Conservation (phyloP, 92 coral and sea anemone species). For the Chrysogorgia sp. region DNA sequence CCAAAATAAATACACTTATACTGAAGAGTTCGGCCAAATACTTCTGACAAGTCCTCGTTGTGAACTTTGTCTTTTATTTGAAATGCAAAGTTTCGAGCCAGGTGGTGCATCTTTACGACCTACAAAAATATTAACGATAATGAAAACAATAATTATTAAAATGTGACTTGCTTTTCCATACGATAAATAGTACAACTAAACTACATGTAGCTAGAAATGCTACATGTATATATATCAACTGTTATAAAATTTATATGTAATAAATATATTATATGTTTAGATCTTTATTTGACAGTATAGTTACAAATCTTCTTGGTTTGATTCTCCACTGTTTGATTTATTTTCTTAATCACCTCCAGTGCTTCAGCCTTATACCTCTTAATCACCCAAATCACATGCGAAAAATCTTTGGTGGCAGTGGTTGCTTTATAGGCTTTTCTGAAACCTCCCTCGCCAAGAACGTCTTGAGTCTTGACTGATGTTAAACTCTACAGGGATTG, state of each 20-base stretch:
- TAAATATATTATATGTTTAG: too few species aligned
- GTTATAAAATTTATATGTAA: slow-evolving; percentile 3
- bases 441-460: slow-evolving; percentile 59
- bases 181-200: too few species aligned
- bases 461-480: slow-evolving; percentile 23
- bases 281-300: background rate
- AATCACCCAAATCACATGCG: slow-evolving; percentile 40
- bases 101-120: slow-evolving; percentile 49
- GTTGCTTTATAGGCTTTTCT: slow-evolving; percentile 55
- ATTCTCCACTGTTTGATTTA: slow-evolving; percentile 54
- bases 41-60: slow-evolving; percentile 9
- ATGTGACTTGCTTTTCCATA: too few species aligned
- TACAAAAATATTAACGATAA: too few species aligned
- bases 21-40: slow-evolving; percentile 39
- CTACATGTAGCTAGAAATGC: too few species aligned
- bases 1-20: slow-evolving; percentile 37
- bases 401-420: slow-evolving; percentile 31
- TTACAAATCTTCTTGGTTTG: slow-evolving; percentile 40
- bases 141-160: too few species aligned
- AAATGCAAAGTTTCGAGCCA: slow-evolving; percentile 36
- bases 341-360: slow-evolving; percentile 35
- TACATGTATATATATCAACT: too few species aligned
- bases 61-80: slow-evolving; percentile 38
- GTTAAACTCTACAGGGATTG: slow-evolving; percentile 46
- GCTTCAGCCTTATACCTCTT: slow-evolving; percentile 55